Base-by-base conservation (phyloP, 2,888 invertebrate species). In the Hydroisotoma schaefferi region DNA sequence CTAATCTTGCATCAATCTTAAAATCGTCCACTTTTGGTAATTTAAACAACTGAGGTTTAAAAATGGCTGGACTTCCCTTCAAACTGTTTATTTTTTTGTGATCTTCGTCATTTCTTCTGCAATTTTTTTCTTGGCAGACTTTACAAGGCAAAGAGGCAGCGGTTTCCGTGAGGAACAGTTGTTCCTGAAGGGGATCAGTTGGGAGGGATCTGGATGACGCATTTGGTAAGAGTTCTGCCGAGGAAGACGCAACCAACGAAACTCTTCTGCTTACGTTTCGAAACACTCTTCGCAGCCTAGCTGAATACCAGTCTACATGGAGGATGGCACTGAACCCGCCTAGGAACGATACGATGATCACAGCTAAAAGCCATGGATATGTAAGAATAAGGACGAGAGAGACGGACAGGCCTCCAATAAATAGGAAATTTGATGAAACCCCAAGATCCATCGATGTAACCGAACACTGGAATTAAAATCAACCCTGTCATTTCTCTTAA, bases 311-410 rank as follows among this genome's bases (percentile, higher is more conserved):
- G 37, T 65, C 57, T 3, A 69, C 2, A 18, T 59, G 55, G 2
- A 65, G 61, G 18, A 68, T 40, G 20, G 54, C 59, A 27, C 28
- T 51, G 48, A 60, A 69, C 2, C 71, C 71, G n/a, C 60, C 2
- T 2, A 60, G 15, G 22, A 67, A 60, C 15, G 37, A 63, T 22
- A 64, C 10, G 10, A 61, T 10, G 1, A 59, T 61, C 6, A 71
- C 55, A 3, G 56, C 61, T n/a, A 71, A 49, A 28, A 71, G 58
- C 68, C 69, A 69, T 26, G 71, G 71, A 29, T 64, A 67, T 22
- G 59, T 38, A 2, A 68, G 26, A 25, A 68, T 38, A 23, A 69
- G 26, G 38, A 65, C 25, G 23, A 69, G 28, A 12, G 59, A 43
- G 6, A 48, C 40, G 1, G 61, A 58, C 18, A 59, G 40, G 23